Conservation (phyloP, 2,888 invertebrate genomes). For the Patella depressa region DNA sequence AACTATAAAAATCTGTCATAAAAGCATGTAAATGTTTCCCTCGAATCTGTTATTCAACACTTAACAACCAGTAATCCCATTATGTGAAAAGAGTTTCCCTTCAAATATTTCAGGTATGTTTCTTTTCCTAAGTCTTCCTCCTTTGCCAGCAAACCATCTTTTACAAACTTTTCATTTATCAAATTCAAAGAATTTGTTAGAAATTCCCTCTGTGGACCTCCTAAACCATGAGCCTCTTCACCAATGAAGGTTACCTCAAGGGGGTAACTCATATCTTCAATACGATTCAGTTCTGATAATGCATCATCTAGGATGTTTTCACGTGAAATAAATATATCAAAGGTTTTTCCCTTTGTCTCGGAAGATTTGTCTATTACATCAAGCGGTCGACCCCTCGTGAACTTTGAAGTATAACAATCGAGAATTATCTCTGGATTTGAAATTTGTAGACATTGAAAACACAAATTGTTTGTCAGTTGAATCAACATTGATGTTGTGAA, state of each 20-base stretch:
- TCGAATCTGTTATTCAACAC: not conserved
- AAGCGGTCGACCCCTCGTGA: not conserved
- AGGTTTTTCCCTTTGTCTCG: not conserved
- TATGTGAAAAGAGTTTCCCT: not conserved
- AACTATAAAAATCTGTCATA: too few relatives aligned
- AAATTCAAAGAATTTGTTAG: not conserved
- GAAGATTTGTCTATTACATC: not conserved
- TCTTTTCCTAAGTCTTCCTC: slow-evolving; percentile 10
- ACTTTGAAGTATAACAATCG: not conserved
- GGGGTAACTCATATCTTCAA: not conserved
- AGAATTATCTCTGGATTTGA: not conserved
- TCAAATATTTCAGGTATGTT: not conserved
- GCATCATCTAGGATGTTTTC: not conserved
- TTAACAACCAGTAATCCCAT: not conserved
- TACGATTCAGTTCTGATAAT: not conserved
- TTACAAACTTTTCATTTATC: not conserved
- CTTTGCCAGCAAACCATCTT: not conserved
- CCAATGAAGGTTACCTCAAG: not conserved
- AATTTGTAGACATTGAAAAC: too few relatives aligned
- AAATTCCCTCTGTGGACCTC: not conserved
- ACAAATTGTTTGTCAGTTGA: too few relatives aligned
- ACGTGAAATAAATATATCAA: not conserved
- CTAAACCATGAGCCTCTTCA: not conserved
- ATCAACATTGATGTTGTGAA: too few relatives aligned
- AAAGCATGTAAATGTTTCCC: too few relatives aligned